Evolutionary conservation across 1,140 invertebrate species (phyloP), one percentile per base, ranked within the genome.

Genomic region (Teleogryllus occipitalis): DNA sequence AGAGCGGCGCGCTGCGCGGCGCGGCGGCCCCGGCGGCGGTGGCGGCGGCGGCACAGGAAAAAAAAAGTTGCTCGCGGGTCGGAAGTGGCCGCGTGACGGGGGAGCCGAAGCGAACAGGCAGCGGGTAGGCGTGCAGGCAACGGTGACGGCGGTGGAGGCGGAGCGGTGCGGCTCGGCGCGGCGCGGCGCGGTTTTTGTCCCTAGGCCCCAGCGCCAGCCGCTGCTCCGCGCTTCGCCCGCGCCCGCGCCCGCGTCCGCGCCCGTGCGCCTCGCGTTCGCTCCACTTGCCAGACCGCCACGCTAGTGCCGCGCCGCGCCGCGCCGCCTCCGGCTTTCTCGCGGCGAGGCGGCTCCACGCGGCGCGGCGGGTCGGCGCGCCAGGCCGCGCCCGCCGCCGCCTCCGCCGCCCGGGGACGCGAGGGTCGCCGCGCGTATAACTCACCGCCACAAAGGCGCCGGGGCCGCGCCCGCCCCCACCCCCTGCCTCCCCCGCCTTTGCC

Each of bases 371-470:
- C 48, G 47, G 21, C 46, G 47, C 46, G 14, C 12, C 8, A 18
- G 27, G 12, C 21, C 18, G 7, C 7, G 18, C 8, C 22, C 8
- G 12, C 15, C 10, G 46, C 47, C 46, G n/a, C 46, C 46, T 48
- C 21, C 48, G 47, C 48, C 46, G 47, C 46, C 47, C 12, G 39
- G 27, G 27, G 12, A 39, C 18, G 7, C 7, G 18, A 15, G 27
- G 39, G 12, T n/a, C 39, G 14, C 22, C 47, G 46, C 47, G 47
- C 76, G 18, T 47, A 12, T 48, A 47, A 86, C 85, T 86, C 85
- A 84, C 84, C 84, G 85, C 86, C 85, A 85, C 84, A 86, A 84
- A 85, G 83, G 84, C 84, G 81, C 82, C 82, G 73, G 80, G 82
- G 82, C 79, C 80, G 82, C 82, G 82, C 82, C 82, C 82, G 82